These are phyloP conservation scores for Caradrina kadenii DNA, from an alignment of 2,888 invertebrate genomes.

Conservation along the genomic window DNA sequence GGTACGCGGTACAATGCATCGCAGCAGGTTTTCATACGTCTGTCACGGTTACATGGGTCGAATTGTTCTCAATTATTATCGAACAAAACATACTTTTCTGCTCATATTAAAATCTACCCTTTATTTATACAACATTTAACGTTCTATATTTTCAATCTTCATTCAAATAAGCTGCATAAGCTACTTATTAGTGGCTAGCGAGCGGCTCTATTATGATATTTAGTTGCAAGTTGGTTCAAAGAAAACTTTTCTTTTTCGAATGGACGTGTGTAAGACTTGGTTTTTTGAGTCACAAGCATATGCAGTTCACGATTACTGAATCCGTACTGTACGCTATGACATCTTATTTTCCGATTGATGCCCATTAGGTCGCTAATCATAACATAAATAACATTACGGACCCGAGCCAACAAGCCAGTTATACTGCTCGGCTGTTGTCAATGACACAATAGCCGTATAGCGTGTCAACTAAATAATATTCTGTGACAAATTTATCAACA, in stretches of 20 bases:
- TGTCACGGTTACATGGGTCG: slow-evolving; percentile 36
- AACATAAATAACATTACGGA: slow-evolving; percentile 20
- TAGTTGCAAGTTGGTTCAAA: background rate
- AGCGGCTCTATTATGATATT: background rate
- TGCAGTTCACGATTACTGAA: background rate
- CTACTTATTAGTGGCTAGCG: background rate
- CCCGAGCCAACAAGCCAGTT: background rate
- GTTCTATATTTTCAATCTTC: background rate
- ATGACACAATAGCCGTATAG: slow-evolving; percentile 20
- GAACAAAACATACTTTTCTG: slow-evolving; percentile 21
- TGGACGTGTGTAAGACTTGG: background rate
- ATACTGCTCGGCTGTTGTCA: slow-evolving; percentile 13
- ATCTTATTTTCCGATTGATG: slow-evolving; percentile 4
- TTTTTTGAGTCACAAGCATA: background rate
- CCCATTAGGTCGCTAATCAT: slow-evolving; percentile 21
- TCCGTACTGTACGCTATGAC: background rate
- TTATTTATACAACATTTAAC: background rate
- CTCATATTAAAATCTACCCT: slow-evolving; percentile 3
- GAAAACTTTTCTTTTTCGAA: background rate
- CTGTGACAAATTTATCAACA: slow-evolving; percentile 7
- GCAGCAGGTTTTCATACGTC: slow-evolving; percentile 45
- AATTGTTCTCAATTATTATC: slow-evolving; percentile 45
- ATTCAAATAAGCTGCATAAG: slow-evolving; percentile 7
- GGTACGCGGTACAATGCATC: slow-evolving; percentile 44
- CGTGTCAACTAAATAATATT: slow-evolving; percentile 25